A percentile compares a stretch with the other conserved stretches of the same genome.
phyloP scores from a whole-genome alignment of 2,113 vertebrate species.

The Actinemys pallida region DNA sequence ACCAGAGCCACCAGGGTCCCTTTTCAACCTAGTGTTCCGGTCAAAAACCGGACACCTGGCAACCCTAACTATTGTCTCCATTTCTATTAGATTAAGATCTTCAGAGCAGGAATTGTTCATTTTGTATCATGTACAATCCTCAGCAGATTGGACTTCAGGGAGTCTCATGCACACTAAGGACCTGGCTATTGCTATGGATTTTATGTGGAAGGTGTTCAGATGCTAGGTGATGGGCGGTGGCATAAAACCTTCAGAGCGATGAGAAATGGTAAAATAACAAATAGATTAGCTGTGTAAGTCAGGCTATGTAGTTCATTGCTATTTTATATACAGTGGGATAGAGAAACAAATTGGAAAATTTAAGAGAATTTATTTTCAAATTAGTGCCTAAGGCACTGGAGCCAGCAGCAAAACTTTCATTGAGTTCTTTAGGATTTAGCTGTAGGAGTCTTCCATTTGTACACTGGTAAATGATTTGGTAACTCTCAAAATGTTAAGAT shows the following conservation, averaged over 20 bases:
- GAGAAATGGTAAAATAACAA: not conserved
- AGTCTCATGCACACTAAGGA: not conserved
- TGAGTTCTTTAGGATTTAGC: not conserved
- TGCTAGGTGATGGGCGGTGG: not conserved
- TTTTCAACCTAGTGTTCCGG: too few relatives aligned
- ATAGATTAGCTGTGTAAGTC: too few relatives aligned
- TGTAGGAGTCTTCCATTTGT: not conserved
- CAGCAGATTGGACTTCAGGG: not conserved
- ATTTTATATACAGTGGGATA: not conserved
- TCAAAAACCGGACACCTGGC: too few relatives aligned
- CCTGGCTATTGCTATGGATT: not conserved
- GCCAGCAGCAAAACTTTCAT: not conserved
- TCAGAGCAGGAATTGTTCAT: not conserved
- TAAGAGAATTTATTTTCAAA: not conserved
- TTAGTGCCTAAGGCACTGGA: not conserved
- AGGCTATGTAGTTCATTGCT: not conserved
- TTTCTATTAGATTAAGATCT: not conserved
- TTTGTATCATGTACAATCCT: not conserved
- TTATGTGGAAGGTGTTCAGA: not conserved
- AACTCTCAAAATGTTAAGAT: slow-evolving; percentile 1
- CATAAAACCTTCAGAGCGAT: not conserved
- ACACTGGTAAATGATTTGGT: not conserved
- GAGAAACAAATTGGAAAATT: not conserved
- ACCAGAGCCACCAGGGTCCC: too few relatives aligned
- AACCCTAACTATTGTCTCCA: not conserved